Conservation (phyloP, 2,888 invertebrate species). For the Myopa testacea region DNA sequence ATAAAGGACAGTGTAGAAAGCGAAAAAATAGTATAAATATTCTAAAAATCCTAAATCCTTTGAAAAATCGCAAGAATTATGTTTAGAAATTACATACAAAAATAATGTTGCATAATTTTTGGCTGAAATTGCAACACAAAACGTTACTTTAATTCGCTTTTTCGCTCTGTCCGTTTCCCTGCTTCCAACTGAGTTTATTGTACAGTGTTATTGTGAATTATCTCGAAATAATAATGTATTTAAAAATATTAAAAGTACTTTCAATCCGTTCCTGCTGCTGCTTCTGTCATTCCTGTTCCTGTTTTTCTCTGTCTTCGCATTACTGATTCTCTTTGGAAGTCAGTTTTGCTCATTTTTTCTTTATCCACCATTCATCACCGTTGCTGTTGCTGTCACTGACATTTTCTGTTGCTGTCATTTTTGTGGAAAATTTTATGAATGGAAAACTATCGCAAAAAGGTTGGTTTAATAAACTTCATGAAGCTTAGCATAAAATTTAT, state of each 20-base stretch:
- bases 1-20: no score
- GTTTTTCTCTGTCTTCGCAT: neutral
- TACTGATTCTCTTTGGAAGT: neutral
- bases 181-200: no score
- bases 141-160: no score
- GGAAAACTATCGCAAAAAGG: constrained; percentile 67
- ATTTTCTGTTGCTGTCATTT: constrained; percentile 3
- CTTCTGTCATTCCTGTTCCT: neutral
- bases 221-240: neutral
- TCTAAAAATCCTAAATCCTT: no score
- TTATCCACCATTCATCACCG: neutral
- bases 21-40: no score
- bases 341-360: neutral
- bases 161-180: no score
- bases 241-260: neutral
- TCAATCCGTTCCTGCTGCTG: constrained; percentile 10
- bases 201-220: neutral
- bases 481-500: constrained; percentile 10
- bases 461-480: constrained; percentile 48
- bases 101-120: no score
- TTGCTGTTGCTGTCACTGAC: neutral
- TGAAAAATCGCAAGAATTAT: no score
- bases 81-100: no score
- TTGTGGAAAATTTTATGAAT: constrained; percentile 54
- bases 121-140: no score